Evolutionary conservation across 2,113 vertebrate species (phyloP).

Genomic region (Lontra canadensis): DNA sequence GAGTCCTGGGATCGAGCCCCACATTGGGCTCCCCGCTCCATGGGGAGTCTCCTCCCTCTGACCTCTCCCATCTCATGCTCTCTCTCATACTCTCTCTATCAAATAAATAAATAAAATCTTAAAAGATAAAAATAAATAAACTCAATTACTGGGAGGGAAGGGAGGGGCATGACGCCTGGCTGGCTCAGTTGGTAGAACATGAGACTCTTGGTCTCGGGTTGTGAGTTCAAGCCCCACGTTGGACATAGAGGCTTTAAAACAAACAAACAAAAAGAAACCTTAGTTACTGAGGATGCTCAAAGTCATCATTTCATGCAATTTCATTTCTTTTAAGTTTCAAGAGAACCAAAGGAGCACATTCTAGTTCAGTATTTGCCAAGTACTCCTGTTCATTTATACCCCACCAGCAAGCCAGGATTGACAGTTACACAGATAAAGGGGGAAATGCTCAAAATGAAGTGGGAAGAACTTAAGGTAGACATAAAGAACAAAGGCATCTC

Average conservation of each 20-base stretch:
- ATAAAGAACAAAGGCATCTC: not conserved
- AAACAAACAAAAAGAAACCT: not conserved
- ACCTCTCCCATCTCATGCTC: no score
- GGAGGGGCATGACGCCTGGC: not conserved
- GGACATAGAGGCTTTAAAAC: not conserved
- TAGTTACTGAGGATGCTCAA: not conserved
- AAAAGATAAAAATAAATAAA: no score
- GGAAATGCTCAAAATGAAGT: conserved; percentile 5
- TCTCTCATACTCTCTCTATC: no score
- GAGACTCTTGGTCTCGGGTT: not conserved
- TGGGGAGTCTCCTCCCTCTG: no score
- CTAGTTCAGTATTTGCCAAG: not conserved
- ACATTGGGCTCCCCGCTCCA: no score
- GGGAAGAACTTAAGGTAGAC: not conserved
- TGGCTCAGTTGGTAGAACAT: not conserved
- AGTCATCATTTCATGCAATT: conserved; percentile 27
- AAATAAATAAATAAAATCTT: no score
- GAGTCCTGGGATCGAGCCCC: no score
- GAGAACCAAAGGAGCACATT: not conserved
- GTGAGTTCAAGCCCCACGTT: not conserved
- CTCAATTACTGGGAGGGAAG: no score
- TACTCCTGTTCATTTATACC: not conserved
- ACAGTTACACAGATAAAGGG: not conserved
- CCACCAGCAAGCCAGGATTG: not conserved
- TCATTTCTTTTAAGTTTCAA: conserved; percentile 31